Percentiles rank a stretch among this genome's conserved stretches.
Evolutionary conservation across 2,888 invertebrate genomes (phyloP).

Genomic region (Cosmorhoe ocellata): DNA sequence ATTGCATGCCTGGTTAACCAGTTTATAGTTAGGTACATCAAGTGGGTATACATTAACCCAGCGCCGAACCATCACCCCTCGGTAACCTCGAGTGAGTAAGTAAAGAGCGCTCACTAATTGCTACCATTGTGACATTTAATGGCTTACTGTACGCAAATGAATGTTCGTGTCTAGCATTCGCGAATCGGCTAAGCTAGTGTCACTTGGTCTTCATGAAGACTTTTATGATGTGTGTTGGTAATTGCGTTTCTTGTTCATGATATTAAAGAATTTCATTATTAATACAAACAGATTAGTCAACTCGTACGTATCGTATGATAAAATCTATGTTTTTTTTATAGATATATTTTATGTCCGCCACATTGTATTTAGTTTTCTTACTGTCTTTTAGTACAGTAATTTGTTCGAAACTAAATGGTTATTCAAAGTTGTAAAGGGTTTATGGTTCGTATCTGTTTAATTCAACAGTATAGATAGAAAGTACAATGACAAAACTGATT

Average conservation of each 20-base stretch:
- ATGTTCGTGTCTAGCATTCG: constrained; percentile 45
- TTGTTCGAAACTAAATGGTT: too few relatives aligned
- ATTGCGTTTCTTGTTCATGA: too few relatives aligned
- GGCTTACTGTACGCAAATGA: constrained; percentile 43
- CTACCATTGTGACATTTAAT: constrained; percentile 47
- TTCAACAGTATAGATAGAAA: neutral
- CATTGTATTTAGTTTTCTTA: too few relatives aligned
- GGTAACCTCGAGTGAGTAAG: constrained; percentile 30
- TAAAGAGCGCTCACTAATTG: constrained; percentile 42
- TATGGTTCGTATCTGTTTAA: neutral
- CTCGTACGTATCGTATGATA: too few relatives aligned
- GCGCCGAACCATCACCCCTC: constrained; percentile 17
- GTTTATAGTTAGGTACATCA: neutral
- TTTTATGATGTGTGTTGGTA: constrained; percentile 18
- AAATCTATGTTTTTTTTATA: too few relatives aligned
- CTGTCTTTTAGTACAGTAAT: too few relatives aligned
- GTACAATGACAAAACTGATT: constrained; percentile 32
- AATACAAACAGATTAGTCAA: too few relatives aligned
- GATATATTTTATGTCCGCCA: too few relatives aligned
- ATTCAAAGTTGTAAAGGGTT: neutral
- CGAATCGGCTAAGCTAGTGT: constrained; percentile 24
- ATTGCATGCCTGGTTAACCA: neutral
- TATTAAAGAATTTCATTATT: too few relatives aligned
- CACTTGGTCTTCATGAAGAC: constrained; percentile 16
- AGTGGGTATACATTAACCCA: constrained; percentile 4